phyloP scores from a whole-genome alignment of 2,113 vertebrate genomes.

The Rana temporaria region DNA sequence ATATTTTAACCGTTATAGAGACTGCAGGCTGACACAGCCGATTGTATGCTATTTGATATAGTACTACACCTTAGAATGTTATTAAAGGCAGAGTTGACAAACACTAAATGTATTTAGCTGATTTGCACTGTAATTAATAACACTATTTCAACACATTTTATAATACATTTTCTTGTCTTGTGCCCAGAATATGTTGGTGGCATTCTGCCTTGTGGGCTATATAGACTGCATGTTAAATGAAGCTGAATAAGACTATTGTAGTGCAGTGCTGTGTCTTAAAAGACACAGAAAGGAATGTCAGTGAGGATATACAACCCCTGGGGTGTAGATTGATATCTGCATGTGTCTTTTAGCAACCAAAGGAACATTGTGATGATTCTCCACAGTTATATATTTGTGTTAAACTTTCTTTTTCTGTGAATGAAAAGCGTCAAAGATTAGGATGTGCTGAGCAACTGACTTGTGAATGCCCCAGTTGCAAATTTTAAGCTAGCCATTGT shows the following conservation, averaged over 20 bases:
- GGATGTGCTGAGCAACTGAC: too few relatives aligned
- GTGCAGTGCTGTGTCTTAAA: slow-evolving; percentile 14
- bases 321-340: slow-evolving; percentile 44
- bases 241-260: slow-evolving; percentile 45
- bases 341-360: slow-evolving; percentile 36
- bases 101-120: too few relatives aligned
- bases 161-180: too few relatives aligned
- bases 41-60: neutral
- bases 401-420: too few relatives aligned
- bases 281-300: slow-evolving; percentile 48
- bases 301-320: slow-evolving; percentile 48
- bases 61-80: too few relatives aligned
- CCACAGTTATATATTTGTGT: too few relatives aligned
- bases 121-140: too few relatives aligned
- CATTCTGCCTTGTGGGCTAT: neutral
- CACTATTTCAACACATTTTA: too few relatives aligned
- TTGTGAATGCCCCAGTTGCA: too few relatives aligned
- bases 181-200: neutral
- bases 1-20: neutral
- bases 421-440: too few relatives aligned
- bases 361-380: neutral
- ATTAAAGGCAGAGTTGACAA: too few relatives aligned
- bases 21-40: neutral
- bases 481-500: too few relatives aligned
- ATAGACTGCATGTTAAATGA: neutral